Base-by-base conservation (phyloP, 2,888 invertebrate species). In the Allacma fusca region DNA sequence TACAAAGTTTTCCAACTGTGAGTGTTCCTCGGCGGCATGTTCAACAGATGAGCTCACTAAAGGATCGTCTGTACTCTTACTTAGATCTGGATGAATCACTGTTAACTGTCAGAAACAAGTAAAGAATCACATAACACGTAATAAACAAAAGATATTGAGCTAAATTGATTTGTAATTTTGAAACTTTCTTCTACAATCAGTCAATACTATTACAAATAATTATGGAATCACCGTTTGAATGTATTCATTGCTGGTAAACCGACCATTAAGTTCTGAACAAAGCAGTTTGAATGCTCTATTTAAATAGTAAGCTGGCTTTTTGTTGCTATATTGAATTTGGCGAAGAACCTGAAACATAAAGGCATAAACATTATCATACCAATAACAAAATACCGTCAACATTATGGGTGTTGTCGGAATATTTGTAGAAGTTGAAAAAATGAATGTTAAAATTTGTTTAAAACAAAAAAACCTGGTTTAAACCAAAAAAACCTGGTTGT, bases 211-310 rank as follows among this genome's bases (percentile, higher is more conserved):
- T 76, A 68, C 65, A 87, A 40, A 40, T 9, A 40, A 5, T 88
- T 88, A n/a, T n/a, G n/a, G n/a, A n/a, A n/a, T n/a, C 87, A 94
- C 93, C 82, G 96, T 97, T 86, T 97, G 94, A 75, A 95, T 93
- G 86, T 97, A 96, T 88, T 97, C 96, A 88, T 97, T 97, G 88
- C 96, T 96, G 83, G 95, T 93, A 88, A 97, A 96, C 71, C 97
- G 90, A 1, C 96, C 96, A 87, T 93, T 95, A 79, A 97, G 90
- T 87, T 97, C 96, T 0, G 96, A 95, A 88, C 99, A 99, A 80
- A 95, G 93, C 70, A 99, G 90, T 86, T 96, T 96, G 89, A 98
- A 98, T 28, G 95, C 96, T 81, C 97, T 91, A 88, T 96, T 97
- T 82, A 97, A 89, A 87, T 96, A 96, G 87, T 97, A 96, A 13